Conservation (phyloP, 2,113 vertebrate genomes). For the Oncorhynchus kisutch region DNA sequence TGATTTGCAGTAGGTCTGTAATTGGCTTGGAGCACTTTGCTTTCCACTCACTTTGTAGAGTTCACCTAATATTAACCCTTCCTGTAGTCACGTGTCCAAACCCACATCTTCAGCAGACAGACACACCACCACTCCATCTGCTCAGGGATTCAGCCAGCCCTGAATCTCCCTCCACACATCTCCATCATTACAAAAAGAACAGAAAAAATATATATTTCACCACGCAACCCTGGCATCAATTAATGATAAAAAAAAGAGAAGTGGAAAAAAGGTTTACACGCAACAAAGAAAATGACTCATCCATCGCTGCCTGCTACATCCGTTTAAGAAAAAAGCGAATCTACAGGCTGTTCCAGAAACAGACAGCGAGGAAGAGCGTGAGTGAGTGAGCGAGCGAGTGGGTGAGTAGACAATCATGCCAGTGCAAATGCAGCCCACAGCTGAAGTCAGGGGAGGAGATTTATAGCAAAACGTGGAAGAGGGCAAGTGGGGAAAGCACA, state of each 20-base stretch:
- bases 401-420: conserved; percentile 17
- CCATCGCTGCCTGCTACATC: conserved; percentile 45
- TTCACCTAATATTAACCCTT: not conserved
- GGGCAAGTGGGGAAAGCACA: not conserved
- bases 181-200: not conserved
- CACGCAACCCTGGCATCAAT: not conserved
- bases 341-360: conserved; percentile 42
- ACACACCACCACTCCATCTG: not conserved
- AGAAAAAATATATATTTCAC: not conserved
- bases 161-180: not conserved
- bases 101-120: not conserved
- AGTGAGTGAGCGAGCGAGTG: not conserved
- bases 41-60: not conserved
- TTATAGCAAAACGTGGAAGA: conserved; percentile 26
- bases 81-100: not conserved
- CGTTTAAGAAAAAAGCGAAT: conserved; percentile 56
- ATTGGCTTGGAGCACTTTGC: no score
- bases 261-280: not conserved
- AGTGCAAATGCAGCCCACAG: conserved; percentile 1
- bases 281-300: conserved; percentile 13
- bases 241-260: not conserved
- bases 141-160: not conserved
- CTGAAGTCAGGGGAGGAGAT: conserved; percentile 2
- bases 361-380: conserved; percentile 35
- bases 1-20: no score